phyloP scores from a whole-genome alignment of 2,113 vertebrate genomes.

The Perca flavescens region DNA sequence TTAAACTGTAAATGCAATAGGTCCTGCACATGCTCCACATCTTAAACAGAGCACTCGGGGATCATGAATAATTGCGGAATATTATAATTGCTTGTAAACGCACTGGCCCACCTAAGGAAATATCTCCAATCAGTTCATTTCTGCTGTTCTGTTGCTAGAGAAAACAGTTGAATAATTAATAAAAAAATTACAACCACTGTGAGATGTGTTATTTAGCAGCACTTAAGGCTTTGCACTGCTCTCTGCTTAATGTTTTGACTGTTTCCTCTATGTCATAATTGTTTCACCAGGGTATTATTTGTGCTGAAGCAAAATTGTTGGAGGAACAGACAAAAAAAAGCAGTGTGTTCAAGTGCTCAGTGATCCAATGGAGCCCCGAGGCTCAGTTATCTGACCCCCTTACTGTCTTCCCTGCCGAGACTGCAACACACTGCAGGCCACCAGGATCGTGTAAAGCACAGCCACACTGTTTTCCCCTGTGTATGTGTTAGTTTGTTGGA shows the following conservation, averaged over 20 bases:
- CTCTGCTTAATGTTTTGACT: conserved; percentile 61
- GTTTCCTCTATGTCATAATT: conserved; percentile 58
- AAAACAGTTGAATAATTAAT: conserved; percentile 66
- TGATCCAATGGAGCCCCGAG: conserved; percentile 56
- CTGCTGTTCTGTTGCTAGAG: conserved; percentile 8
- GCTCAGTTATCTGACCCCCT: conserved; percentile 62
- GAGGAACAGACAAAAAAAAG: not conserved
- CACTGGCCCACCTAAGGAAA: conserved; percentile 32
- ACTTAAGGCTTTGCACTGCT: conserved; percentile 39
- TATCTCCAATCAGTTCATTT: conserved; percentile 28
- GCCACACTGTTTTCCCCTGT: not conserved
- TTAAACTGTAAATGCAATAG: conserved; percentile 13
- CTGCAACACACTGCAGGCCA: conserved; percentile 35
- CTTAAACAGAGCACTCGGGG: conserved; percentile 1
- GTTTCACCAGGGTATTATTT: conserved; percentile 56
- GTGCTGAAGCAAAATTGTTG: conserved; percentile 32
- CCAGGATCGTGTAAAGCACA: conserved; percentile 22
- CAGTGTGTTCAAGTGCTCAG: conserved; percentile 7
- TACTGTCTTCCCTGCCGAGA: conserved; percentile 49
- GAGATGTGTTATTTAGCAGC: conserved; percentile 60
- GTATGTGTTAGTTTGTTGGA: not conserved
- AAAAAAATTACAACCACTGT: conserved; percentile 54
- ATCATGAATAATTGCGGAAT: conserved; percentile 18
- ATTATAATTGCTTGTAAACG: conserved; percentile 43
- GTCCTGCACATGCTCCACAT: not conserved